Conservation (phyloP, 1,140 invertebrate species). For the Mamestra configurata region DNA sequence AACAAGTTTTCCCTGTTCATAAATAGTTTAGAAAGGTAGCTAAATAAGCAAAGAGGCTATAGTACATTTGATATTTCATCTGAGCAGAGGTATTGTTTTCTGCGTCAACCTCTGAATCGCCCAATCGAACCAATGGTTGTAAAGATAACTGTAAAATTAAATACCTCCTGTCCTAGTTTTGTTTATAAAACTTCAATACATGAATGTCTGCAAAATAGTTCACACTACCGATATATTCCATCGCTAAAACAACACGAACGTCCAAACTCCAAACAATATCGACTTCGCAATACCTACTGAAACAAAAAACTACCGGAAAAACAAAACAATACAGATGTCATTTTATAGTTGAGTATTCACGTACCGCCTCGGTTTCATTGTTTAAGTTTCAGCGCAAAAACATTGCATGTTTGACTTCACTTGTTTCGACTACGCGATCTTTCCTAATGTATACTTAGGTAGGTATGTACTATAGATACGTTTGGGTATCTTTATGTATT, state of each 20-base stretch:
- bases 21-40: no score
- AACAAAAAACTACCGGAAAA: slow-evolving; percentile 27
- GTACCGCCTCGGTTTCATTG: not conserved
- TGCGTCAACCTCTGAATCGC: no score
- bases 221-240: not conserved
- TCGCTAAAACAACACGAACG: not conserved
- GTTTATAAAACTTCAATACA: not conserved
- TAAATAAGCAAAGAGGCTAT: no score
- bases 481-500: not conserved
- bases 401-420: not conserved
- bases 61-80: no score
- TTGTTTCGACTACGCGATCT: not conserved
- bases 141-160: no score
- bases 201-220: not conserved
- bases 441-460: no score
- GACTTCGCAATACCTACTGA: not conserved
- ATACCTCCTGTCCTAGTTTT: no score
- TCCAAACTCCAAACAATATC: slow-evolving; percentile 12
- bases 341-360: slow-evolving; percentile 5
- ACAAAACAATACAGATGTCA: slow-evolving; percentile 21
- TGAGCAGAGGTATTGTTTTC: no score
- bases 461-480: not conserved
- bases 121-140: no score
- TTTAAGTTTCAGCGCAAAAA: not conserved
- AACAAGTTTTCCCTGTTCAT: no score